phyloP scores from a whole-genome alignment of 2,797 vertebrate genomes.

The Spinus pinus region DNA sequence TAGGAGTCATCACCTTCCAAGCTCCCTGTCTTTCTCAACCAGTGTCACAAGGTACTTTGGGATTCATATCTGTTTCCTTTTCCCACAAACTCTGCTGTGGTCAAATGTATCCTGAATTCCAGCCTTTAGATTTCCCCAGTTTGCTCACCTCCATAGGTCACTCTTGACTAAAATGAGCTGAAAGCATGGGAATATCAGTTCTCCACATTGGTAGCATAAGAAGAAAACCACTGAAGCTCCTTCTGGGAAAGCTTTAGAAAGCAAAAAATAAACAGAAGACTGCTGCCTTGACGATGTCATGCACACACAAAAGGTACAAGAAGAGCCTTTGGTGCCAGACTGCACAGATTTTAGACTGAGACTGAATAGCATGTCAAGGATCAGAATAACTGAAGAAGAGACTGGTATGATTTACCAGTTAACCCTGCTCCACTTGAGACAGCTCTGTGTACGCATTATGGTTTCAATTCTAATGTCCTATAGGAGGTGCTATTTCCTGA shows the following conservation, averaged over 20 bases:
- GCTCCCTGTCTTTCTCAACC: neutral
- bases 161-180: neutral
- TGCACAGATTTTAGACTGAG: neutral
- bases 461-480: neutral
- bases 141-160: neutral
- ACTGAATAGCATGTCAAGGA: neutral
- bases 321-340: neutral
- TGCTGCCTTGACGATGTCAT: neutral
- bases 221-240: neutral
- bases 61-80: neutral
- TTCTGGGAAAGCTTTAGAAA: neutral
- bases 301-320: neutral
- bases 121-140: neutral
- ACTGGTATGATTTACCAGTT: neutral
- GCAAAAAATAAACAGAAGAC: neutral
- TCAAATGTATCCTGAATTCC: neutral
- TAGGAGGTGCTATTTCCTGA: neutral
- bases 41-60: neutral
- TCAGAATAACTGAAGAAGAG: neutral
- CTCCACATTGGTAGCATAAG: neutral
- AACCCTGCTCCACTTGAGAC: neutral
- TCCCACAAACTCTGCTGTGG: neutral
- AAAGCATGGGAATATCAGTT: neutral
- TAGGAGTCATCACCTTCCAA: neutral
- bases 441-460: too few relatives aligned